Conservation (phyloP, 2,888 invertebrate species). For the Atethmia centrago region DNA sequence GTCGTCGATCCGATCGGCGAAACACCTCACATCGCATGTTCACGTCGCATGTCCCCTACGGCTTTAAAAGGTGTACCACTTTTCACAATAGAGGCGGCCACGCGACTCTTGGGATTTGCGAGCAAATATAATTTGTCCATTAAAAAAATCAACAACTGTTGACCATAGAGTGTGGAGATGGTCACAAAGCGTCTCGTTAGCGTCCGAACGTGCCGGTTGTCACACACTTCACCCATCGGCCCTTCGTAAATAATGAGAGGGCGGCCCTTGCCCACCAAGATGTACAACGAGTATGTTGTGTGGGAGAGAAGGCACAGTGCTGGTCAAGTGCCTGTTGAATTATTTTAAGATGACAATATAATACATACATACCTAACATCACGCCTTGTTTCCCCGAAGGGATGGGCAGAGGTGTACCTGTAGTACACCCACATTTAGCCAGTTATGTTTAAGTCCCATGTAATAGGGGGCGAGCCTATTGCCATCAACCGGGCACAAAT, state of each 20-base stretch:
- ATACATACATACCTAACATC: too few species aligned
- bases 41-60: slow-evolving; percentile 78
- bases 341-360: neutral
- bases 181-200: slow-evolving; percentile 91
- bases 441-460: too few species aligned
- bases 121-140: slow-evolving; percentile 89
- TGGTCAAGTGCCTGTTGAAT: slow-evolving; percentile 23
- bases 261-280: slow-evolving; percentile 78
- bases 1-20: slow-evolving; percentile 61
- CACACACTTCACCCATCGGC: slow-evolving; percentile 89
- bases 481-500: too few species aligned
- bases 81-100: slow-evolving; percentile 76
- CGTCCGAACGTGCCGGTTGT: slow-evolving; percentile 89
- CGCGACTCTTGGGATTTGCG: slow-evolving; percentile 79
- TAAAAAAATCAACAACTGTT: slow-evolving; percentile 89
- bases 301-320: slow-evolving; percentile 73
- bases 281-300: slow-evolving; percentile 68
- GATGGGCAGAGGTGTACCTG: too few species aligned
- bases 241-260: slow-evolving; percentile 90
- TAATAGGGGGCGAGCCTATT: too few species aligned
- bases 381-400: too few species aligned
- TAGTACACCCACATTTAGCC: too few species aligned
- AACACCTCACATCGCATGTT: slow-evolving; percentile 79
- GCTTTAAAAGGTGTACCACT: slow-evolving; percentile 84
- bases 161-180: slow-evolving; percentile 87